Conservation (phyloP, 2,797 vertebrate genomes). For the Sebastes itinus region DNA sequence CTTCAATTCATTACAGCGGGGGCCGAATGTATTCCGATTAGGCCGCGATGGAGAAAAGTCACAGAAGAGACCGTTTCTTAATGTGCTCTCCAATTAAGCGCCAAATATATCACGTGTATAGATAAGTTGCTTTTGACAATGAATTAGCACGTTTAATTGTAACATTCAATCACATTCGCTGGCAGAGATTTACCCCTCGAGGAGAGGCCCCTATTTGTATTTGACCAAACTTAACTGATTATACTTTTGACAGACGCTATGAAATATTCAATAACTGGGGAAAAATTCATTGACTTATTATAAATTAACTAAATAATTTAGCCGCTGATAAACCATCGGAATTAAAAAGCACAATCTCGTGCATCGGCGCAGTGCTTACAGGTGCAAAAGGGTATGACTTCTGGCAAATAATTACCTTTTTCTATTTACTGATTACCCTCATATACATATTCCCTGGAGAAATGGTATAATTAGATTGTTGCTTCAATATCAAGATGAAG, state of each 20-base stretch:
- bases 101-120: constrained; percentile 80
- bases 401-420: constrained; percentile 80
- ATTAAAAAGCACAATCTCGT: constrained; percentile 51
- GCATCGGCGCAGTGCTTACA: constrained; percentile 68
- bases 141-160: constrained; percentile 83
- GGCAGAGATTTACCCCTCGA: constrained; percentile 63
- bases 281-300: constrained; percentile 78
- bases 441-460: constrained; percentile 76
- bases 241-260: constrained; percentile 77
- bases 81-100: constrained; percentile 78
- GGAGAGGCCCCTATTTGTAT: constrained; percentile 78
- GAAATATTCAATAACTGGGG: constrained; percentile 79
- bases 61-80: constrained; percentile 70
- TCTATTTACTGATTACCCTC: constrained; percentile 82
- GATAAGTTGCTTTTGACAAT: constrained; percentile 82
- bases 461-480: constrained; percentile 82
- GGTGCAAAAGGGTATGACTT: constrained; percentile 74
- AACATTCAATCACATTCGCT: constrained; percentile 80
- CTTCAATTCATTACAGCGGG: constrained; percentile 71
- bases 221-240: constrained; percentile 80
- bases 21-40: constrained; percentile 74
- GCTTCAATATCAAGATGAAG: constrained; percentile 77
- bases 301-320: constrained; percentile 81
- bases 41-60: constrained; percentile 66
- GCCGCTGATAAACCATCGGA: constrained; percentile 72